Conservation (phyloP, 2,113 vertebrate genomes). For the Chionodraco myersi region DNA sequence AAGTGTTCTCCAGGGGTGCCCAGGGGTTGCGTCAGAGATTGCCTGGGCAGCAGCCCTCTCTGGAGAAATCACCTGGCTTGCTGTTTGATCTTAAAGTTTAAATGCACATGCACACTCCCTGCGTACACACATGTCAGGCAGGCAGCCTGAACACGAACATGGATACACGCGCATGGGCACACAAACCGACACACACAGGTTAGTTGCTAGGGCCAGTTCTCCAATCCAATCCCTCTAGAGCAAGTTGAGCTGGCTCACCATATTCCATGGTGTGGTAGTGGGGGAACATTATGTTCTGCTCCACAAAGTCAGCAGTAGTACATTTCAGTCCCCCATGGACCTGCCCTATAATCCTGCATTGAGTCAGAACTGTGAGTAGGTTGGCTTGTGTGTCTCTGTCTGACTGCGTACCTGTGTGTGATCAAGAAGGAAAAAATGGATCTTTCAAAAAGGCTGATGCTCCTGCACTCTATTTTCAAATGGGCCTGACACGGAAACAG, state of each 20-base stretch:
- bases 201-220: slow-evolving; percentile 68
- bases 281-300: slow-evolving; percentile 72
- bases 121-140: slow-evolving; percentile 37
- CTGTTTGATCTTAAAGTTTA: slow-evolving; percentile 70
- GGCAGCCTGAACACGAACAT: slow-evolving; percentile 11
- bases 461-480: slow-evolving; percentile 12
- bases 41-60: slow-evolving; percentile 73
- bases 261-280: slow-evolving; percentile 68
- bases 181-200: slow-evolving; percentile 36
- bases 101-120: slow-evolving; percentile 56
- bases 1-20: slow-evolving; percentile 68
- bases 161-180: neutral
- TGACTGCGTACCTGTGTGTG: slow-evolving; percentile 43
- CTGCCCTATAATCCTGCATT: slow-evolving; percentile 74
- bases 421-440: slow-evolving; percentile 14
- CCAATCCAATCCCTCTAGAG: slow-evolving; percentile 62
- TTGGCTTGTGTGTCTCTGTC: slow-evolving; percentile 23
- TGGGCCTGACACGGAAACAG: slow-evolving; percentile 5
- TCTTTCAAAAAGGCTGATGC: slow-evolving; percentile 23
- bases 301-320: slow-evolving; percentile 72
- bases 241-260: slow-evolving; percentile 66
- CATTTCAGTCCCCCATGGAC: slow-evolving; percentile 73
- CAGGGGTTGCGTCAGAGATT: slow-evolving; percentile 76
- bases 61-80: slow-evolving; percentile 75
- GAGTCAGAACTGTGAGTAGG: slow-evolving; percentile 41